A percentile compares a stretch with the other conserved stretches of the same genome.
These are phyloP conservation scores for Tyto alba DNA, from an alignment of 2,113 vertebrate species.

Conservation along the genomic window DNA sequence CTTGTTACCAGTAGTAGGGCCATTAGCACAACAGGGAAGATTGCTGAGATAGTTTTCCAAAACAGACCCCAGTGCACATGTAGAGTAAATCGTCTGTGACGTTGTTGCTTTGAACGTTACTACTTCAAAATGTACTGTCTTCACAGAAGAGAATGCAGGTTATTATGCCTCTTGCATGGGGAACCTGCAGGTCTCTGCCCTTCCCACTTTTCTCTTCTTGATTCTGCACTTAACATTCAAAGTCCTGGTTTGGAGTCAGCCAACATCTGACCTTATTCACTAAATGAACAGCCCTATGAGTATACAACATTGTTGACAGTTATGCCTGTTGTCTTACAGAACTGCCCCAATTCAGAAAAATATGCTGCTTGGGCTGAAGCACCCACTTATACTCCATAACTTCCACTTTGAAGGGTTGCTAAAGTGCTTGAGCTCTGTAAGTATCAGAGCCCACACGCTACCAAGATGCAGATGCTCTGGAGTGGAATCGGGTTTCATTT, in stretches of 20 bases:
- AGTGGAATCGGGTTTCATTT: neutral
- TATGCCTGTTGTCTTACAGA: neutral
- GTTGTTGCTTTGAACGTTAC: neutral
- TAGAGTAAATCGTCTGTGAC: neutral
- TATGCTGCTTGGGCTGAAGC: neutral
- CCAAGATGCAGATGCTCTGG: neutral
- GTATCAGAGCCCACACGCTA: rapidly evolving
- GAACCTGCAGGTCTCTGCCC: neutral
- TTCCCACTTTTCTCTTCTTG: neutral
- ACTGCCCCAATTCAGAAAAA: neutral
- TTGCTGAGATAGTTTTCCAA: neutral
- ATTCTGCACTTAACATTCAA: neutral
- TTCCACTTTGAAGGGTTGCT: neutral
- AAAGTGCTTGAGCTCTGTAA: neutral
- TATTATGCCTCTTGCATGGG: rapidly evolving
- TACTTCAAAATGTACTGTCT: neutral
- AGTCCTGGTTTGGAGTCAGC: neutral
- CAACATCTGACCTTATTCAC: neutral
- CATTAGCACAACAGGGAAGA: neutral
- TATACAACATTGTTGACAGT: rapidly evolving
- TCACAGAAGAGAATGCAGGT: neutral
- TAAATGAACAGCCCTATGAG: neutral
- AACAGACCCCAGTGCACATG: neutral
- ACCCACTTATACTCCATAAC: neutral
- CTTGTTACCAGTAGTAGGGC: neutral